A percentile compares a stretch with the other conserved stretches of the same genome.
Evolutionary conservation across 2,888 invertebrate genomes (phyloP).

Genomic region (Gibbula magus): DNA sequence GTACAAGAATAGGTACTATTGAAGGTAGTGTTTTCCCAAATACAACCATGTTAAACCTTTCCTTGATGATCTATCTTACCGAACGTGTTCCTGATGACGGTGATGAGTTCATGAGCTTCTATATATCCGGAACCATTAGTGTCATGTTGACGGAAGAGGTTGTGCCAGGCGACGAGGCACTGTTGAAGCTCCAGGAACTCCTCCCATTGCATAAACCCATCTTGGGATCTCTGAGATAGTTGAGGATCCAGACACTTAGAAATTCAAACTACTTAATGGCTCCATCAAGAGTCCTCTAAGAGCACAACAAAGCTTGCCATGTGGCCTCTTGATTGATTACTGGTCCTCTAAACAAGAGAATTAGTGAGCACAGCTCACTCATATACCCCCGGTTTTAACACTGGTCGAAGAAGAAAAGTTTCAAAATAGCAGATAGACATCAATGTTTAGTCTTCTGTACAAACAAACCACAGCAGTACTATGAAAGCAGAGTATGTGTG

Average conservation of each 20-base stretch:
- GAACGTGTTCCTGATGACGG: slow-evolving; percentile 58
- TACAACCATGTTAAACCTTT: no score
- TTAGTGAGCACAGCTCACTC: no score
- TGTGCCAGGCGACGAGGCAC: slow-evolving; percentile 69
- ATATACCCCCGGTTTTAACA: no score
- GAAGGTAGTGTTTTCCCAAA: no score
- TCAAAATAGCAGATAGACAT: no score
- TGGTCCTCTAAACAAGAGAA: background rate
- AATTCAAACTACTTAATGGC: background rate
- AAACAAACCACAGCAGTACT: no score
- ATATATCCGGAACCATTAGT: slow-evolving; percentile 61
- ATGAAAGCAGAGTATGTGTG: no score
- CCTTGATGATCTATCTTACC: slow-evolving; percentile 54
- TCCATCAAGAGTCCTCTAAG: no score
- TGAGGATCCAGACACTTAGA: background rate
- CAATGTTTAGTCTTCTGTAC: no score
- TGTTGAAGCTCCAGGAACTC: slow-evolving; percentile 70
- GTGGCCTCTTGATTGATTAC: background rate
- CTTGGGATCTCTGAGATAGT: slow-evolving; percentile 57
- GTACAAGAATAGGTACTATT: no score
- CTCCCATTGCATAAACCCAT: slow-evolving; percentile 72
- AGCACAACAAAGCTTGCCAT: background rate
- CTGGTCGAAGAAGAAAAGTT: no score
- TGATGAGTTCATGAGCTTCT: slow-evolving; percentile 62
- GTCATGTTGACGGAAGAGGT: slow-evolving; percentile 64